phyloP scores from a whole-genome alignment of 2,113 vertebrate species.

The Pteropus alecto region DNA sequence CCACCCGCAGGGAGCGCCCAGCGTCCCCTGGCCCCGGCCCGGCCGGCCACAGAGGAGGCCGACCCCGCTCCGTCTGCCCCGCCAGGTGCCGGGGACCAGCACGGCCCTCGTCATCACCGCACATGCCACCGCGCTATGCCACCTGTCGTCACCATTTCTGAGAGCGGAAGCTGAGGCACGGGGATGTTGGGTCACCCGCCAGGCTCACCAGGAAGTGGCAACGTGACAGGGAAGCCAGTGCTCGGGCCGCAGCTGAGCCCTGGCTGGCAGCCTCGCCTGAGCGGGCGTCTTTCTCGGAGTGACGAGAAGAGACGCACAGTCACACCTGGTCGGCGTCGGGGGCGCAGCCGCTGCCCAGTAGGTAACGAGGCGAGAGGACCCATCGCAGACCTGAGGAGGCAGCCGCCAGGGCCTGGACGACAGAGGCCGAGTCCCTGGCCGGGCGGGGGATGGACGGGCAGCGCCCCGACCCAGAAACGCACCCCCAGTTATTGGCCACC shows the following conservation, averaged over 20 bases:
- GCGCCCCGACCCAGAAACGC: accelerated
- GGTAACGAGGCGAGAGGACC: not conserved
- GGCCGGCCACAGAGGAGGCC: not conserved
- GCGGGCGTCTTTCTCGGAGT: not conserved
- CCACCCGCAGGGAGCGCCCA: not conserved
- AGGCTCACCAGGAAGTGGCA: accelerated
- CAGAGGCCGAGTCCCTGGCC: not conserved
- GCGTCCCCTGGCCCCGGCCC: accelerated
- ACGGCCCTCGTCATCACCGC: accelerated
- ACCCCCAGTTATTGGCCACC: not conserved
- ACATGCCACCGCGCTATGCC: accelerated
- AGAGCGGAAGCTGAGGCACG: not conserved
- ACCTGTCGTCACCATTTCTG: accelerated
- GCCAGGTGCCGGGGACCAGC: accelerated
- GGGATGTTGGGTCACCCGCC: not conserved
- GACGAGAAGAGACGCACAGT: accelerated
- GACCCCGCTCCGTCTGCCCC: accelerated
- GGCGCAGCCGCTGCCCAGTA: accelerated
- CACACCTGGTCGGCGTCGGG: accelerated
- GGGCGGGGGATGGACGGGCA: too few species aligned
- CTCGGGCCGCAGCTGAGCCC: not conserved
- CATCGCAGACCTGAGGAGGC: accelerated
- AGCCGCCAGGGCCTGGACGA: accelerated
- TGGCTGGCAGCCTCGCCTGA: accelerated
- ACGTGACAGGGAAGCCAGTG: accelerated